Percentiles rank a stretch among this genome's conserved stretches.
Evolutionary conservation across 2,888 invertebrate genomes (phyloP).

Genomic region (Gortyna flavago): DNA sequence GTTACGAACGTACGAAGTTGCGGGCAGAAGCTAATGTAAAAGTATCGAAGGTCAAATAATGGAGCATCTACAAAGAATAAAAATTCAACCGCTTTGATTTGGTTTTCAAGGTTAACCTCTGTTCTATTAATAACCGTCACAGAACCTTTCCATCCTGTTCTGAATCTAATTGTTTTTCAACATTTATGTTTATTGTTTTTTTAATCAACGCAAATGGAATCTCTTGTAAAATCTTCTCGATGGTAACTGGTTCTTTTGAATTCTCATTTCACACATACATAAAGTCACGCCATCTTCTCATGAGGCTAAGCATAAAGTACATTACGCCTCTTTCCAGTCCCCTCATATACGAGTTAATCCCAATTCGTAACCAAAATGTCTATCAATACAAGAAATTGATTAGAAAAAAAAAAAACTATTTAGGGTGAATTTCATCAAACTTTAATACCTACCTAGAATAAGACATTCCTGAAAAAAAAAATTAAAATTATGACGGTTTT

Average conservation of each 20-base stretch:
- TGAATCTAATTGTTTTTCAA: not conserved
- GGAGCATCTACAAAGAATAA: not conserved
- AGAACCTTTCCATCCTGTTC: not conserved
- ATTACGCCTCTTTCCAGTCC: no score
- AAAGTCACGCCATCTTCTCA: no score
- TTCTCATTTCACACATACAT: not conserved
- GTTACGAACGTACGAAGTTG: not conserved
- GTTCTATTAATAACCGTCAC: not conserved
- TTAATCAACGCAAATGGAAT: not conserved
- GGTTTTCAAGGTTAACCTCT: not conserved
- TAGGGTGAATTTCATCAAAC: not conserved
- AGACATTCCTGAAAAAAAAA: no score
- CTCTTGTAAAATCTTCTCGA: not conserved
- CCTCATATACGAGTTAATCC: not conserved
- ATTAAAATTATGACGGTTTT: no score
- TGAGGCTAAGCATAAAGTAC: no score
- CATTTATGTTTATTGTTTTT: not conserved
- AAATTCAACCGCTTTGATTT: not conserved
- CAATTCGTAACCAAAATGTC: not conserved
- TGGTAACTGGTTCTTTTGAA: not conserved
- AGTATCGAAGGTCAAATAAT: not conserved
- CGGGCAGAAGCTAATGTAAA: not conserved
- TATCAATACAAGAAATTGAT: not conserved
- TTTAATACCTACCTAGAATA: no score
- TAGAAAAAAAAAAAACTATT: not conserved